Conservation (phyloP, 2,888 invertebrate genomes). For the Dolichopus griseipennis region DNA sequence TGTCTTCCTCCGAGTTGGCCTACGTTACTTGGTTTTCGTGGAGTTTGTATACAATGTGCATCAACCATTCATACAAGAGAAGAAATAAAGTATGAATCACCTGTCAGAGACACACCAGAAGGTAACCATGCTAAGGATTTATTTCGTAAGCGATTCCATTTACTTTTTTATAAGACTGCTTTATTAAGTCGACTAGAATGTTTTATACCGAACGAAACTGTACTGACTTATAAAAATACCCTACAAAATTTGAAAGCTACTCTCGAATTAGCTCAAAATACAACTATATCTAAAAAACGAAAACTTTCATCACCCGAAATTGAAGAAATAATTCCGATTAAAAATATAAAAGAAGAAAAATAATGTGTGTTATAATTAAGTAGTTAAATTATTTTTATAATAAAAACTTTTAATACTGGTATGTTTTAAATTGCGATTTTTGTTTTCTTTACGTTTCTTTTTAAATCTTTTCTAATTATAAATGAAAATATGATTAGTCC, state of each 20-base stretch:
- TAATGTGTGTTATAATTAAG: too few species aligned
- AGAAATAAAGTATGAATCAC: neutral
- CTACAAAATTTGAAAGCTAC: neutral
- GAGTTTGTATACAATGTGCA: constrained; percentile 30
- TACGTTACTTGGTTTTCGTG: constrained; percentile 35
- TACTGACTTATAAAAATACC: neutral
- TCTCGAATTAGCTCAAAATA: neutral
- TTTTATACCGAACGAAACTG: neutral
- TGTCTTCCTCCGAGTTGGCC: constrained; percentile 34
- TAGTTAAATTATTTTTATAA: too few species aligned
- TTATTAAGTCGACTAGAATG: constrained; percentile 31
- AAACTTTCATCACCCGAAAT: neutral
- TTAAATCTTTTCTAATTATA: too few species aligned
- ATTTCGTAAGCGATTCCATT: constrained; percentile 32
- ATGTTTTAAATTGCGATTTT: too few species aligned
- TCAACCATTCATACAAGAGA: constrained; percentile 1
- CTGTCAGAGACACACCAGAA: neutral
- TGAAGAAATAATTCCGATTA: neutral
- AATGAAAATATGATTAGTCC: too few species aligned
- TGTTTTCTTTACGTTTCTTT: too few species aligned
- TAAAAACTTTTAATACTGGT: too few species aligned
- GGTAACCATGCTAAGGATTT: constrained; percentile 22
- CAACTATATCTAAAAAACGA: neutral
- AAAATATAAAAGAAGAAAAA: neutral
- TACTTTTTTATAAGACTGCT: constrained; percentile 32